Evolutionary conservation across 2,113 vertebrate species (phyloP).

Genomic region (Pitta sordida): DNA sequence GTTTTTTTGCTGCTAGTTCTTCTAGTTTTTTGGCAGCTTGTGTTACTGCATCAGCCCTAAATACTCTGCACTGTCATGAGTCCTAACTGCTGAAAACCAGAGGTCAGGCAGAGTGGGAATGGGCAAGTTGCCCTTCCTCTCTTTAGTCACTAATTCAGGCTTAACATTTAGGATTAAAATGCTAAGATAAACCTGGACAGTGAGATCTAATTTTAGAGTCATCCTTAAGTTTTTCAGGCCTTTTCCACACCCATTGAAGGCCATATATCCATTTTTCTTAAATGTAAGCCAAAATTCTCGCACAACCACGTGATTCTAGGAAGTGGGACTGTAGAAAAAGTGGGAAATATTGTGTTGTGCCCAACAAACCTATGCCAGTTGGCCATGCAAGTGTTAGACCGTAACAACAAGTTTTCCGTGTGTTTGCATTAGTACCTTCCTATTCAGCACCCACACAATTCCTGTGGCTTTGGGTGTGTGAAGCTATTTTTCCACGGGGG

Average conservation of each 20-base stretch:
- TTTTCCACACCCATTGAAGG: background rate
- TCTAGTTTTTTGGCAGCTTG: background rate
- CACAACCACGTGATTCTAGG: background rate
- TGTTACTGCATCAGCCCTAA: background rate
- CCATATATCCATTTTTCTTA: background rate
- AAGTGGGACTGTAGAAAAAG: conserved; percentile 13
- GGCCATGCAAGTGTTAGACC: background rate
- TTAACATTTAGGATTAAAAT: background rate
- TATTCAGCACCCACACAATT: conserved; percentile 60
- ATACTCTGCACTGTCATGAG: background rate
- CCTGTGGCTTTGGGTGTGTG: conserved; percentile 62
- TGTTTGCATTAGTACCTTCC: conserved; percentile 51
- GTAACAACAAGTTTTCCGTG: conserved; percentile 22
- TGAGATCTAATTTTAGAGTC: background rate
- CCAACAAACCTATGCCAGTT: background rate
- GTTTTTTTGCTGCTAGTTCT: background rate
- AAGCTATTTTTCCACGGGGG: conserved; percentile 20
- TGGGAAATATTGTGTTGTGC: background rate
- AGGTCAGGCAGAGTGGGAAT: background rate
- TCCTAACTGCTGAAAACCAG: background rate
- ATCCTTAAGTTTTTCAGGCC: background rate
- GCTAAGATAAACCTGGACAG: background rate
- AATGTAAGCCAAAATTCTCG: background rate
- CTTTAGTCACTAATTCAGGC: background rate
- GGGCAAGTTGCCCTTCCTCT: background rate